These are phyloP conservation scores for Epistrophella euchroma DNA, from an alignment of 2,888 invertebrate genomes.

Conservation along the genomic window DNA sequence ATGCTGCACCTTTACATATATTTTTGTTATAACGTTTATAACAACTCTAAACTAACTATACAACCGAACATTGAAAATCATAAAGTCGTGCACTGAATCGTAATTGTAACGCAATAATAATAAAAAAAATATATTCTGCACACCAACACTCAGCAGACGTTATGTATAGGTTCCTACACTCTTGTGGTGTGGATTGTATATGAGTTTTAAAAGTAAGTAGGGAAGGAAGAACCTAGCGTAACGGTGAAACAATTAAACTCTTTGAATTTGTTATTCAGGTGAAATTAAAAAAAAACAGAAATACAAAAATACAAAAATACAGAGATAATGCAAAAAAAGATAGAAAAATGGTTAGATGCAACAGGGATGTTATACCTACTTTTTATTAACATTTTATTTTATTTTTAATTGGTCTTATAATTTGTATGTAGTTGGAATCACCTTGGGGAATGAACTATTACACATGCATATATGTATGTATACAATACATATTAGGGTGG, in stretches of 20 bases:
- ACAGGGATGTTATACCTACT: conserved; percentile 36
- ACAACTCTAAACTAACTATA: conserved; percentile 37
- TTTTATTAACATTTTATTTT: no score
- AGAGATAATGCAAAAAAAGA: not conserved
- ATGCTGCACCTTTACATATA: conserved; percentile 11
- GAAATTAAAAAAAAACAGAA: conserved; percentile 1
- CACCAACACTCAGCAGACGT: conserved; percentile 31
- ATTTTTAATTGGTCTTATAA: no score
- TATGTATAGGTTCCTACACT: not conserved
- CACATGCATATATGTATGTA: no score
- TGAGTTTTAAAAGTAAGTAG: conserved; percentile 59
- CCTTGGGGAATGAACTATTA: no score
- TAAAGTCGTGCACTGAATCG: conserved; percentile 76
- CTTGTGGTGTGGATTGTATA: conserved; percentile 30
- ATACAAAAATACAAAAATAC: conserved; percentile 7
- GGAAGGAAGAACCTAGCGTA: conserved; percentile 73
- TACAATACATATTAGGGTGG: no score
- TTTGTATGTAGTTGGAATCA: no score
- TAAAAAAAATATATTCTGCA: conserved; percentile 40
- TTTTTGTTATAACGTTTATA: conserved; percentile 34
- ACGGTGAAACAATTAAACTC: conserved; percentile 75
- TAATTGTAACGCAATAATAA: conserved; percentile 75
- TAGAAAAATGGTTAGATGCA: not conserved
- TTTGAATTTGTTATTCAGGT: conserved; percentile 63
- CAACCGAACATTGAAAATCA: conserved; percentile 67